These are phyloP conservation scores for Biston betularia DNA, from an alignment of 2,888 invertebrate species.

Conservation along the genomic window DNA sequence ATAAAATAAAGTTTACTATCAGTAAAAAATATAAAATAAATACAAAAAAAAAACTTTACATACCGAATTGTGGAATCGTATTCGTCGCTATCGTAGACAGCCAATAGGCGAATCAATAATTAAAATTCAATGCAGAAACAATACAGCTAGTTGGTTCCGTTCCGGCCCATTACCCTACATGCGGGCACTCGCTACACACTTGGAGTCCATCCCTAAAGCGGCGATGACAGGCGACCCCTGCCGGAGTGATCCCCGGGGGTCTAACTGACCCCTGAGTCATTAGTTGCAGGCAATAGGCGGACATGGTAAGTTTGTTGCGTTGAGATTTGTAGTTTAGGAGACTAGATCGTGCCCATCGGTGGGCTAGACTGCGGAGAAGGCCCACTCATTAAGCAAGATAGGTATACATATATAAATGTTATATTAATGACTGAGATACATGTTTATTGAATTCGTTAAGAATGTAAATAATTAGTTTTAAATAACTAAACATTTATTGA, in stretches of 20 bases:
- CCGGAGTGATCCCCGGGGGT: slow-evolving; percentile 37
- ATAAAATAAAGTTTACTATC: too few relatives aligned
- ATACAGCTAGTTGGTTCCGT: slow-evolving; percentile 47
- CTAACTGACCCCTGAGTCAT: slow-evolving; percentile 55
- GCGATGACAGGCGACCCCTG: slow-evolving; percentile 52
- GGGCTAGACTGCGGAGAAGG: too few relatives aligned
- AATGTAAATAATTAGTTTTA: too few relatives aligned
- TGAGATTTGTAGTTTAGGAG: slow-evolving; percentile 41
- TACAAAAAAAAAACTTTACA: too few relatives aligned
- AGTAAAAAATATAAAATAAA: too few relatives aligned
- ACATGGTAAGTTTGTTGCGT: slow-evolving; percentile 65
- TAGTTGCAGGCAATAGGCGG: slow-evolving; percentile 64
- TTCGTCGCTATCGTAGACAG: background rate
- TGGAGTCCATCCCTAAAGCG: slow-evolving; percentile 55
- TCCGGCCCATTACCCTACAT: slow-evolving; percentile 50
- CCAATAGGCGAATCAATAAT: slow-evolving; percentile 40
- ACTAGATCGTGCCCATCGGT: too few relatives aligned
- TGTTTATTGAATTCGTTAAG: too few relatives aligned
- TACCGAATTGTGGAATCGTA: too few relatives aligned
- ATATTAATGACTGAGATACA: too few relatives aligned
- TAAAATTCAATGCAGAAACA: slow-evolving; percentile 46
- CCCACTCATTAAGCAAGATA: background rate
- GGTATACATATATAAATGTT: too few relatives aligned
- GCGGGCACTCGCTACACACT: slow-evolving; percentile 50
- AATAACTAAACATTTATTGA: too few relatives aligned